Base-by-base conservation (phyloP, 2,888 invertebrate genomes). In the Calephelis perditalis region DNA sequence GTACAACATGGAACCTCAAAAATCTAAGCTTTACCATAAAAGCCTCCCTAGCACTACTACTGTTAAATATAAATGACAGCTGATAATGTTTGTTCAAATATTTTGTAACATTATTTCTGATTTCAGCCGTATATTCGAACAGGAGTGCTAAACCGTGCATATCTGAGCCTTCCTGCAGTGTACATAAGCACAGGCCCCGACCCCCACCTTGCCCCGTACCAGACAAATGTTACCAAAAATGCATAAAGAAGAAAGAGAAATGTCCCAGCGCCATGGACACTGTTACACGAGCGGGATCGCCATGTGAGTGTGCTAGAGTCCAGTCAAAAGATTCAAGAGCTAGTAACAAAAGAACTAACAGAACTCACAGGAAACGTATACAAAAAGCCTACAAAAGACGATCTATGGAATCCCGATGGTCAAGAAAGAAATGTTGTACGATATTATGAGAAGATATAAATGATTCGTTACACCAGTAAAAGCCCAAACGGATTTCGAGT, bases 231-330 rank as follows among this genome's bases (percentile, higher is more conserved):
- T 86, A 79, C 69, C 74, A 76, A 57, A 80, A 76, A 70, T 81
- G 83, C 66, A 77, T 73, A 57, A 79, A 70, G 65, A 70, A 71
- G 58, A 83, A 80, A 63, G 61, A 62, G 26, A 86, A 82, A 74
- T 86, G 87, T 57, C 80, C 80, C 54, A 85, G 84, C 61, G 81
- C 87, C 10, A 76, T 81, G 76, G 81, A 78, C 3, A 79, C 76
- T 3, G 76, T 84, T 35, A 70, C 68, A 56, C 77, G 80, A 11
- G 66, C 64, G 3, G 82, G 84, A 3, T 70, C 73, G 0, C 77
- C 77, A 0, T 87, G 87, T 68, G 76, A 75, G 15, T 86, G 87
- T 65, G 77, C 76, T 5, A 71, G 71, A 60, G 36, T 77, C 26
- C 82, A 84, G 65, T 76, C 79, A 2, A 75, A 67, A 63, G 76